Percentiles rank a stretch among this genome's conserved stretches.
Conservation (phyloP, 2,797 vertebrate genomes). For the Calcarius lapponicus region DNA sequence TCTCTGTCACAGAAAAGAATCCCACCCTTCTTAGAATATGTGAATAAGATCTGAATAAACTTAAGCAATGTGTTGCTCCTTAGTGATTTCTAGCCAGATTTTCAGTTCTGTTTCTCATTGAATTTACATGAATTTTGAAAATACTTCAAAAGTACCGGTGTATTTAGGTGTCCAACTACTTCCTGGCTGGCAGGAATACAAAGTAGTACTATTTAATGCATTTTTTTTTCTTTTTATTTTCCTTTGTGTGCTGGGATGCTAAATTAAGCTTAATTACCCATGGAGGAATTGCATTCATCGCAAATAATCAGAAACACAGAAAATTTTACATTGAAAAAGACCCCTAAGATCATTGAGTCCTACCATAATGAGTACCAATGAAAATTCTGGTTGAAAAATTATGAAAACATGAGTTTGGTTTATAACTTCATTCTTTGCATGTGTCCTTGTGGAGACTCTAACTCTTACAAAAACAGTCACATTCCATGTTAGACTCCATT, state of each 20-base stretch:
- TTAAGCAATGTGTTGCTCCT: neutral
- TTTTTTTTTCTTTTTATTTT: rapidly evolving
- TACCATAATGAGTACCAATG: neutral
- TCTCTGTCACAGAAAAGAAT: neutral
- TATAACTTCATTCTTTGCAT: neutral
- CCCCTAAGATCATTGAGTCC: neutral
- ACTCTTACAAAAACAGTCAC: neutral
- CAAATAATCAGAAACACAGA: neutral
- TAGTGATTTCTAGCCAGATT: neutral
- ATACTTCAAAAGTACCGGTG: rapidly evolving
- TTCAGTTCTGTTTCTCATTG: neutral
- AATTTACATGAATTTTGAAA: neutral
- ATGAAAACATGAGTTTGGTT: neutral
- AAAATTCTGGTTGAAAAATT: neutral
- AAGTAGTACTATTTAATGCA: neutral
- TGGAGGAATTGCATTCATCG: neutral
- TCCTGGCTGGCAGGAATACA: neutral
- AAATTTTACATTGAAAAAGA: neutral
- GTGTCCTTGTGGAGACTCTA: neutral
- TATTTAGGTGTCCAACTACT: neutral
- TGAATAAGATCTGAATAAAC: neutral
- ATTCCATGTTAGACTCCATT: neutral
- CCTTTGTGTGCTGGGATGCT: neutral
- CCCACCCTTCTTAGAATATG: neutral
- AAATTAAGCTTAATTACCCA: neutral